Conservation (phyloP, 2,797 vertebrate species). For the Mus caroli region DNA sequence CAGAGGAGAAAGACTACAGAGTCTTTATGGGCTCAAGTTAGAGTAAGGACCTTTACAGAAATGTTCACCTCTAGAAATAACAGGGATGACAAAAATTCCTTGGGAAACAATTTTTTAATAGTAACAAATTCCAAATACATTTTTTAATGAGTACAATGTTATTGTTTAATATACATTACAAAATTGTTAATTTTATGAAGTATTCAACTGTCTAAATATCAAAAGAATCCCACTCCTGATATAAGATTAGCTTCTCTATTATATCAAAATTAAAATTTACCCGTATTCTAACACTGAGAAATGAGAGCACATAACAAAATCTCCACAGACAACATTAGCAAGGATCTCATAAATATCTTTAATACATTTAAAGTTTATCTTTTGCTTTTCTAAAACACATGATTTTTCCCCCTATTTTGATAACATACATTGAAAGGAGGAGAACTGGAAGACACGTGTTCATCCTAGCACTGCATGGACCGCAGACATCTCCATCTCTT, state of each 20-base stretch:
- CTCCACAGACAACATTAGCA: conserved; percentile 50
- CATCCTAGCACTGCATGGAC: conserved; percentile 1
- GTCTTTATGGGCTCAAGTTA: background rate
- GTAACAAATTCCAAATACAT: conserved; percentile 67
- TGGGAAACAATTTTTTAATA: conserved; percentile 77
- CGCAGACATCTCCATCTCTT: conserved; percentile 25
- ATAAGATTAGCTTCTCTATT: conserved; percentile 70
- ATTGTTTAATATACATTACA: conserved; percentile 65
- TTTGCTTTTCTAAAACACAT: conserved; percentile 54
- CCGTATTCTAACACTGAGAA: conserved; percentile 70
- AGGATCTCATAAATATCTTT: conserved; percentile 55
- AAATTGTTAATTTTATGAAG: conserved; percentile 73
- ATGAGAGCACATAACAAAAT: conserved; percentile 45
- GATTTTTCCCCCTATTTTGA: conserved; percentile 50
- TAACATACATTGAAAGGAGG: conserved; percentile 44
- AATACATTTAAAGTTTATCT: background rate
- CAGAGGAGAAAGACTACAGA: conserved; percentile 8
- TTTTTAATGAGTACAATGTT: conserved; percentile 62
- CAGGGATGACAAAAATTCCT: conserved; percentile 59
- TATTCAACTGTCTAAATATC: conserved; percentile 66
- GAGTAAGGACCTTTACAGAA: conserved; percentile 17
- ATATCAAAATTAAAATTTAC: conserved; percentile 77
- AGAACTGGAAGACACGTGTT: conserved; percentile 10
- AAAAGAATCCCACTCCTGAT: conserved; percentile 68
- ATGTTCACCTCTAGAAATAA: conserved; percentile 73